Conservation (phyloP, 2,888 invertebrate genomes). For the Drosophila fungiperda region DNA sequence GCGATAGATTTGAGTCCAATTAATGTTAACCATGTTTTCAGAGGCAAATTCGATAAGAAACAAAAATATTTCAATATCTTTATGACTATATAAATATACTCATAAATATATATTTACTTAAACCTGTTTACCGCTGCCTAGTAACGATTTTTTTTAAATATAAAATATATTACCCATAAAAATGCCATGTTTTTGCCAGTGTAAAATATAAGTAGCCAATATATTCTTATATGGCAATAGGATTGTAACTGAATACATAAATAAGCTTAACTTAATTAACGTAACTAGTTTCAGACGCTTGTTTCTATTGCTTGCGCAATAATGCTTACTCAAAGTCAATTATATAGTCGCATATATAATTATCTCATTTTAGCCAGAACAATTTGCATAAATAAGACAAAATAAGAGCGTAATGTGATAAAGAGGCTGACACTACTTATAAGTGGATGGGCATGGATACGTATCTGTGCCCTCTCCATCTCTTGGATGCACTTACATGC, state of each 20-base stretch:
- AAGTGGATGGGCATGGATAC: slow-evolving; percentile 4
- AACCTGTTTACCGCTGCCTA: background rate
- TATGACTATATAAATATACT: slow-evolving; percentile 21
- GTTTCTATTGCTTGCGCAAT: slow-evolving; percentile 5
- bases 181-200: background rate
- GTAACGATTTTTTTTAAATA: background rate
- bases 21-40: slow-evolving; percentile 3
- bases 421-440: slow-evolving; percentile 12
- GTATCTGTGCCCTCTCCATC: background rate
- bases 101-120: background rate
- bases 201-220: background rate
- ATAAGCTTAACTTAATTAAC: slow-evolving; percentile 10
- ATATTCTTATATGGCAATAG: background rate
- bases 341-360: slow-evolving; percentile 14
- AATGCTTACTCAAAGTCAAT: slow-evolving; percentile 16
- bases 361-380: slow-evolving; percentile 10
- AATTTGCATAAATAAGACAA: slow-evolving; percentile 21
- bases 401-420: slow-evolving; percentile 9
- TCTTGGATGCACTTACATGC: background rate
- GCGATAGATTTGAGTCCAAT: slow-evolving; percentile 5
- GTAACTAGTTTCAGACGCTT: slow-evolving; percentile 5
- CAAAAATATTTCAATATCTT: slow-evolving; percentile 34
- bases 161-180: background rate
- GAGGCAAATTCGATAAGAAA: slow-evolving; percentile 12
- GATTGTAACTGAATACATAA: background rate